A percentile compares a stretch with the other conserved stretches of the same genome.
These are phyloP conservation scores for Acrocephalus scirpaceus DNA, from an alignment of 2,797 vertebrate species.

Conservation along the genomic window DNA sequence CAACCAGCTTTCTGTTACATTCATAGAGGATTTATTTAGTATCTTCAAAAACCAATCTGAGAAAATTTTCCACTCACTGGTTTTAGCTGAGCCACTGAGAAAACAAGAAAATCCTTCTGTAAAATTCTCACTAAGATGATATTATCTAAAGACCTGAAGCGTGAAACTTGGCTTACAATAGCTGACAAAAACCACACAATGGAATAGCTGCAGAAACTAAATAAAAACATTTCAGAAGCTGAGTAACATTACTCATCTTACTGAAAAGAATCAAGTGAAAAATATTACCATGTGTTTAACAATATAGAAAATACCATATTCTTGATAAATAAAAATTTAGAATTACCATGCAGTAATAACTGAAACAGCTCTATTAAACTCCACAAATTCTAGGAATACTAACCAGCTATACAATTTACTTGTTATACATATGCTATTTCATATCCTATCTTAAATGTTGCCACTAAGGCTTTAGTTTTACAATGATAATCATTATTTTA, in stretches of 20 bases:
- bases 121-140: conserved; percentile 83
- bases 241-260: conserved; percentile 56
- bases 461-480: background rate
- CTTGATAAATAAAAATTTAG: background rate
- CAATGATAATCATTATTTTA: background rate
- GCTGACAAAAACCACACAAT: conserved; percentile 70
- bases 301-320: conserved; percentile 17
- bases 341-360: background rate
- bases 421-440: background rate
- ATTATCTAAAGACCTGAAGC: conserved; percentile 89
- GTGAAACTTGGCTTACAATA: conserved; percentile 83
- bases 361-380: background rate
- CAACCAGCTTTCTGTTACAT: conserved; percentile 79
- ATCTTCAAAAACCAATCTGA: conserved; percentile 90
- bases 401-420: background rate
- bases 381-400: conserved; percentile 2
- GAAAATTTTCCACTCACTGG: conserved; percentile 91
- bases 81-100: conserved; percentile 81
- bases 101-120: conserved; percentile 86
- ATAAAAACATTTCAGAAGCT: conserved; percentile 63
- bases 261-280: conserved; percentile 36
- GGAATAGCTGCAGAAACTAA: conserved; percentile 68
- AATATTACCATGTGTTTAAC: conserved; percentile 34
- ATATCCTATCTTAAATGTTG: background rate
- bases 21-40: conserved; percentile 86